Percentiles rank a stretch among this genome's conserved stretches.
Conservation (phyloP, 2,797 vertebrate species). For the Neostethus bicornis region DNA sequence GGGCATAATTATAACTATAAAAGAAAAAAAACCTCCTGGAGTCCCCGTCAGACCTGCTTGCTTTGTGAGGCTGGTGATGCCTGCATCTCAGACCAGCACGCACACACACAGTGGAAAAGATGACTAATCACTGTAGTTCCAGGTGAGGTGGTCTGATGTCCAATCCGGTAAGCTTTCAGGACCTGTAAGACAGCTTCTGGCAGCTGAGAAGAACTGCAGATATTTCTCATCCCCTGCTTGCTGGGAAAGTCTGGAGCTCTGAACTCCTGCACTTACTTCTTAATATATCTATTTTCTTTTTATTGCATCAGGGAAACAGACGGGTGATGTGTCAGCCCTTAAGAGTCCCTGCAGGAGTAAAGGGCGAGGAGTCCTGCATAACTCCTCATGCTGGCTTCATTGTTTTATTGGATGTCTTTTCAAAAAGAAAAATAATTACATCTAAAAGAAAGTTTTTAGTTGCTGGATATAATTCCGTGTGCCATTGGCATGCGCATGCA, state of each 20-base stretch:
- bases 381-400: constrained; percentile 82
- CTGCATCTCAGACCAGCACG: constrained; percentile 27
- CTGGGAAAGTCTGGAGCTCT: constrained; percentile 55
- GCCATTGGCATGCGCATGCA: constrained; percentile 87
- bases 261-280: constrained; percentile 80
- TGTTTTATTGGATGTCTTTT: constrained; percentile 65
- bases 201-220: constrained; percentile 39
- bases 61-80: constrained; percentile 31
- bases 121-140: constrained; percentile 24
- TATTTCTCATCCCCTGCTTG: too few relatives aligned
- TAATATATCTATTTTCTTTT: constrained; percentile 41
- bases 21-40: neutral
- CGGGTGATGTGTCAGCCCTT: constrained; percentile 94
- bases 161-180: constrained; percentile 30
- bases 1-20: constrained; percentile 4
- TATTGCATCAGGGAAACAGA: constrained; percentile 94
- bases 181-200: constrained; percentile 47
- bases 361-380: constrained; percentile 77
- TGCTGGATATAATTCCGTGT: constrained; percentile 12
- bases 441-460: constrained; percentile 40
- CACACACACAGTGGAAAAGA: constrained; percentile 21
- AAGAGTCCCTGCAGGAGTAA: constrained; percentile 91
- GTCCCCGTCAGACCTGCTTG: constrained; percentile 1
- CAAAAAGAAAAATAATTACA: constrained; percentile 20
- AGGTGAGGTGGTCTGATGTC: constrained; percentile 29